Base-by-base conservation (phyloP, 2,888 invertebrate genomes). In the Stenchaetothrips biformis region DNA sequence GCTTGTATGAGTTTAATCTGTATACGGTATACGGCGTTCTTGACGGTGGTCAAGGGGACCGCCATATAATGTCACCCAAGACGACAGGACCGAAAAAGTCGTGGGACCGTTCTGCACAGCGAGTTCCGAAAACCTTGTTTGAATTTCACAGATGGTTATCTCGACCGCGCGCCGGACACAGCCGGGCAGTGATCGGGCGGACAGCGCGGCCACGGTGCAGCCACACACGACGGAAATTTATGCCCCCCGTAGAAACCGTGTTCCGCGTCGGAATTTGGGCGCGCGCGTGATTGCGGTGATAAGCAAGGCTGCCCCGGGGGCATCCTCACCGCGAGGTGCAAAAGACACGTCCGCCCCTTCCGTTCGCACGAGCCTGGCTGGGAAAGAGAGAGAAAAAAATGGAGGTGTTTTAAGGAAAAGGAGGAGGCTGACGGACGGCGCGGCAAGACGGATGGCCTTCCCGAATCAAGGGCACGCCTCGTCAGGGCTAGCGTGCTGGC, bases 391-490 rank as follows among this genome's bases (percentile, higher is more conserved):
- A 8, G 8, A 8, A 67, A 67, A 8, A n/a, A 67, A 6, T 18
- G 67, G n/a, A 21, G 67, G 67, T 4, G 13, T 9, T 53, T 25
- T 7, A 74, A 74, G 25, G 67, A 11, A 74, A 37, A 37, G 2
- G 37, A 37, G 37, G 37, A 37, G 37, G n/a, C n/a, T n/a, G n/a
- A n/a, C n/a, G n/a, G 37, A 37, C 37, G 37, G 37, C 37, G 37
- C 37, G 4, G 37, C 37, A 37, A 37, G 37, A 37, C 37, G 37
- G 37, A 37, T 4, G 4, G 37, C 37, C 37, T 4, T 37, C 37
- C 37, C 37, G 37, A 74, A 74, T 74, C 25, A 74, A 74, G 67
- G 67, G 67, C 67, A 74, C 67, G 25, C 25, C 67, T 74, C 67
- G 67, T 74, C 67, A 74, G 25, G 67, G 25, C 67, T 11, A 25